Percentiles rank a stretch among this genome's conserved stretches.
These are phyloP conservation scores for Melieria crassipennis DNA, from an alignment of 2,888 invertebrate genomes.

Conservation along the genomic window DNA sequence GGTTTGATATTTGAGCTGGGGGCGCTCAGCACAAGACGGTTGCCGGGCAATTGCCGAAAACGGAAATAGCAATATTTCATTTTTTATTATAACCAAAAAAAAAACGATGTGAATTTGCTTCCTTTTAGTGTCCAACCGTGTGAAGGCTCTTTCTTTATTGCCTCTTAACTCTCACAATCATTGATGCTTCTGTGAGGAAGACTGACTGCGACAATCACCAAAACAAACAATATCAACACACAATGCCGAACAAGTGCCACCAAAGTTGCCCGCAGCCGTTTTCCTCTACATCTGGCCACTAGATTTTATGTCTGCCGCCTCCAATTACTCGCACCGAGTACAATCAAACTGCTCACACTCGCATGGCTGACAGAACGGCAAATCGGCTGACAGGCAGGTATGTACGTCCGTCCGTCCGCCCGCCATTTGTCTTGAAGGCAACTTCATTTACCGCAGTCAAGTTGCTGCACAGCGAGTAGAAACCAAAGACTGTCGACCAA, in stretches of 20 bases:
- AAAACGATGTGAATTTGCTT: neutral
- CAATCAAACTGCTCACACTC: too few relatives aligned
- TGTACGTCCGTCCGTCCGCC: neutral
- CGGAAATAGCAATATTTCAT: conserved; percentile 4
- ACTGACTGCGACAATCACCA: neutral
- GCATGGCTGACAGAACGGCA: neutral
- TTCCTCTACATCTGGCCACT: too few relatives aligned
- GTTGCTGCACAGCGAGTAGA: conserved; percentile 12
- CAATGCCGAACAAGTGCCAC: conserved; percentile 1
- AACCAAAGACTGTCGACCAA: conserved; percentile 55
- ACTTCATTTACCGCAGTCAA: neutral
- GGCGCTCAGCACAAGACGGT: too few relatives aligned
- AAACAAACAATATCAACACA: neutral
- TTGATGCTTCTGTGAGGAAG: neutral
- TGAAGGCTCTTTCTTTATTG: neutral
- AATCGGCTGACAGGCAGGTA: neutral
- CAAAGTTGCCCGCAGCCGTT: neutral
- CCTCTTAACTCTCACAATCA: neutral
- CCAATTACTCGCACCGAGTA: too few relatives aligned
- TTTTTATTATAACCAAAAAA: neutral
- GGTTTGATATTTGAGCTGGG: too few relatives aligned
- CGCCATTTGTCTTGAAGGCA: neutral
- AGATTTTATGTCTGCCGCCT: too few relatives aligned
- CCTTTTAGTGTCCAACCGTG: neutral
- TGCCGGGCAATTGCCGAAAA: too few relatives aligned